Evolutionary conservation across 2,888 invertebrate species (phyloP), one percentile per base, ranked within the genome.

Genomic region (Tuta absoluta): DNA sequence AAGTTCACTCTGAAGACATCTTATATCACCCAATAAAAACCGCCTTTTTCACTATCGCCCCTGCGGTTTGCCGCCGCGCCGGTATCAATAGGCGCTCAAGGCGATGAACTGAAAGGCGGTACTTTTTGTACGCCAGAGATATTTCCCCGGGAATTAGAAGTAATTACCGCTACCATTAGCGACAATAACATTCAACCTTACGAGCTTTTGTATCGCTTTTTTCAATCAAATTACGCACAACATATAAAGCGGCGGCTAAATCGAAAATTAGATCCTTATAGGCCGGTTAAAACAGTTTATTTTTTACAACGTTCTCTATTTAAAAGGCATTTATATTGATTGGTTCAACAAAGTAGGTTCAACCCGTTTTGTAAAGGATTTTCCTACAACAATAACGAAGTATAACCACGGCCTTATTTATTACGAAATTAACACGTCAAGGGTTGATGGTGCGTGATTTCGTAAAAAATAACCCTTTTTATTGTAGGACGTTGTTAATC

Each of bases 381-480:
- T 41, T 56, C 2, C 21, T 24, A 57, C 53, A 64, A 60, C 65
- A 67, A 65, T 64, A 56, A 65, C 66, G 68, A 57, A 68, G 68
- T 68, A 68, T 68, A 68, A 68, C 70, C 69, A 67, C 71, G 71
- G 71, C 67, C 76, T 82, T 77, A 84, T 86, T 86, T 81, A 84
- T 81, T 75, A 81, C 78, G 66, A 77, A 83, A 89, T 89, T 86
- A 88, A 87, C 86, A 85, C 89, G 84, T 89, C 86, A 86, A 78
- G 82, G 82, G 84, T 79, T 79, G 76, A 72, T 69, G 67, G 72
- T 76, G 80, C 67, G 72, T 76, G 80, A 81, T 83, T 82, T 73
- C 71, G 73, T 75, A 72, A 77, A 83, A 84, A 83, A 77, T 79
- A 81, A 83, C 85, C 87, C 84, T 77, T 84, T n/a, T 84, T 79